Evolutionary conservation across 2,797 vertebrate species (phyloP), one percentile per base, ranked within the genome.

Genomic region (Ctenopoma kingsleyae): DNA sequence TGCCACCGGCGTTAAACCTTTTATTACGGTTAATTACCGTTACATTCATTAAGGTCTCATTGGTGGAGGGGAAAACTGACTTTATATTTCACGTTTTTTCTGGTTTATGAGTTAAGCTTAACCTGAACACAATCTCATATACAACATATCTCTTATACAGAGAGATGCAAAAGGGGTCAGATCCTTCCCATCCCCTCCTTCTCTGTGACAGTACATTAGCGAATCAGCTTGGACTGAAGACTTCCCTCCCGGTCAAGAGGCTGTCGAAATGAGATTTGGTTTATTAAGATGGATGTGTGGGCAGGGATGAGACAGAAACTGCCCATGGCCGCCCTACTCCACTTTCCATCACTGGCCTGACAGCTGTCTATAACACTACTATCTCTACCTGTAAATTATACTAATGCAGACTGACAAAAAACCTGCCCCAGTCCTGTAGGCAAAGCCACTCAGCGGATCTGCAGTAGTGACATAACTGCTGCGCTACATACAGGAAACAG

Each of bases 351-450:
- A 87, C 69, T 4, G 43, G 50, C 55, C 86, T 86, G 88, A 92
- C 92, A 93, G 92, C 91, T 93, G 92, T 92, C 92, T 90, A 87
- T 92, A 93, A 87, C 84, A 25, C 84, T 88, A 74, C 74, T n/a
- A 69, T 85, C 63, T 89, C 78, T 63, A 88, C 86, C 89, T 90
- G 89, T 76, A 76, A 89, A 91, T 92, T 85, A 93, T 77, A 52
- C 88, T 89, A 90, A 92, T 79, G 59, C 72, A 32, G 74, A 58
- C 62, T 72, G 89, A 93, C 93, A 91, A 63, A 76, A 80, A 40
- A 84, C 57, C 82, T 44, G 63, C 60, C 52, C 25, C 41, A 5
- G 71, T 74, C 63, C 72, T 56, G 12, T 0, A 58, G 82, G 66
- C 76, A 9, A 74, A 60, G 75, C 78, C 63, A 50, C 54, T 53